Evolutionary conservation across 1,140 invertebrate genomes (phyloP).

Genomic region (Apis cerana): DNA sequence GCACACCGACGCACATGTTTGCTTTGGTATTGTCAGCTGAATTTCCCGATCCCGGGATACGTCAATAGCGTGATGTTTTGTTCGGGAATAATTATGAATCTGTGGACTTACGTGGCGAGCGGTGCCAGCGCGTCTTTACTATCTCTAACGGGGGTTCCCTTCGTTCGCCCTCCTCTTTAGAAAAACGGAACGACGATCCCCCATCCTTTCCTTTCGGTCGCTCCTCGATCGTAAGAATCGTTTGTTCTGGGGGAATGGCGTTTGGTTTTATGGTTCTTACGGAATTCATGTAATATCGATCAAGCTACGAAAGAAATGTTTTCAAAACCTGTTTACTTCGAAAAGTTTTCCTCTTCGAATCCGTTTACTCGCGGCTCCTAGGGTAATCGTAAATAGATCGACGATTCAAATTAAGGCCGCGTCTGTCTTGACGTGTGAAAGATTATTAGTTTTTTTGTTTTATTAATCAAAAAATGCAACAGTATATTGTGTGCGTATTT

Average conservation of each 20-base stretch:
- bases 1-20: conserved; percentile 13
- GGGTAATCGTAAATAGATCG: conserved; percentile 7
- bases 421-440: background rate
- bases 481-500: background rate
- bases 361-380: no score
- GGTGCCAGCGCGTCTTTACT: conserved; percentile 20
- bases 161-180: background rate
- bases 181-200: background rate
- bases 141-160: background rate
- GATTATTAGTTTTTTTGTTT: background rate
- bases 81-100: conserved; percentile 47
- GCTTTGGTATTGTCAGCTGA: conserved; percentile 41
- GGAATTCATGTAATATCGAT: conserved; percentile 22
- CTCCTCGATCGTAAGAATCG: conserved; percentile 1
- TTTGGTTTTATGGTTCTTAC: conserved; percentile 24
- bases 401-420: background rate
- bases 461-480: background rate
- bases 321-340: conserved; percentile 18
- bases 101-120: background rate
- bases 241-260: conserved; percentile 19
- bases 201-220: background rate
- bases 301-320: background rate
- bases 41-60: conserved; percentile 38
- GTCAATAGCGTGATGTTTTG: conserved; percentile 40
- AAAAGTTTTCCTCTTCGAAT: background rate